Conservation (phyloP, 2,797 vertebrate genomes). For the Pempheris klunzingeri region DNA sequence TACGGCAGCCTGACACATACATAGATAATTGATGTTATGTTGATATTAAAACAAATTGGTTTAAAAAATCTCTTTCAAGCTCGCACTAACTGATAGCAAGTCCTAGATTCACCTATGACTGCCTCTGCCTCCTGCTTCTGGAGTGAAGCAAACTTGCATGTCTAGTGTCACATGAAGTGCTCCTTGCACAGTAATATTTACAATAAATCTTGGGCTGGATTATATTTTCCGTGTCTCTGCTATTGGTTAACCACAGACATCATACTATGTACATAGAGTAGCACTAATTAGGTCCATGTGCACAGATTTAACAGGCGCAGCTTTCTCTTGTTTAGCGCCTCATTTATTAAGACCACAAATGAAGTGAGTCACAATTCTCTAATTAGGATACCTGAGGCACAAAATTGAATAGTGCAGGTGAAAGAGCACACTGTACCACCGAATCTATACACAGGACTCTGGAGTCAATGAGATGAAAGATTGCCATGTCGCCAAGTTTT, state of each 20-base stretch:
- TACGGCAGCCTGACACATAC: slow-evolving; percentile 21
- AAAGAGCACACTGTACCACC: slow-evolving; percentile 28
- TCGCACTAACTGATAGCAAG: slow-evolving; percentile 1
- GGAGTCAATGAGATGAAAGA: slow-evolving; percentile 8
- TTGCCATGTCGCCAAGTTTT: slow-evolving; percentile 2
- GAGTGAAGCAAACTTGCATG: slow-evolving; percentile 16
- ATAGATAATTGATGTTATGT: slow-evolving; percentile 68
- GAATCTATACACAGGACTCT: slow-evolving; percentile 3
- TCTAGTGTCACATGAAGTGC: slow-evolving; percentile 15
- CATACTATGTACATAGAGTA: slow-evolving; percentile 3
- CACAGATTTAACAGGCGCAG: slow-evolving; percentile 29
- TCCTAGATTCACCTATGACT: slow-evolving; percentile 48
- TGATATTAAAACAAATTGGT: slow-evolving; percentile 53
- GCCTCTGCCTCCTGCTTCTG: slow-evolving; percentile 15
- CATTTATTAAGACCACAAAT: slow-evolving; percentile 53
- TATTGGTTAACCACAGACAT: not conserved
- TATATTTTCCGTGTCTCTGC: not conserved
- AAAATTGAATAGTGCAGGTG: slow-evolving; percentile 21
- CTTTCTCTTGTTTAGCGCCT: slow-evolving; percentile 34
- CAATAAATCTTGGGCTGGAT: not conserved
- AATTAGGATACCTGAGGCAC: slow-evolving; percentile 49
- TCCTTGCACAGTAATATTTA: slow-evolving; percentile 15
- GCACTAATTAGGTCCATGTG: slow-evolving; percentile 42
- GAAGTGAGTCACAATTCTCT: slow-evolving; percentile 40
- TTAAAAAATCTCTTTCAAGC: slow-evolving; percentile 64